phyloP scores from a whole-genome alignment of 2,113 vertebrate genomes.

The Hypomesus transpacificus region DNA sequence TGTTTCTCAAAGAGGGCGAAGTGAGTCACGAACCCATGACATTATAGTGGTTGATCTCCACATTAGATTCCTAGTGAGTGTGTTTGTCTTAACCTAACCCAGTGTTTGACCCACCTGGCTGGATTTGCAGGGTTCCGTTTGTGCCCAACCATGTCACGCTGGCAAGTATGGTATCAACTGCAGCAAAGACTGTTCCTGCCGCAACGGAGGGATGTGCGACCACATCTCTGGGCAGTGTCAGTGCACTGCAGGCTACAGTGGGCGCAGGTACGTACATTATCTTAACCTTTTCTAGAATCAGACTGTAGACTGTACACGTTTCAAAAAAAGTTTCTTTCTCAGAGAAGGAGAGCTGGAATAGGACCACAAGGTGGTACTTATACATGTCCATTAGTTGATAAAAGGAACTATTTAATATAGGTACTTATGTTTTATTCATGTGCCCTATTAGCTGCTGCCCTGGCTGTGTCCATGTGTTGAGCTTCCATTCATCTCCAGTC shows the following conservation, averaged over 20 bases:
- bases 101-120: slow-evolving; percentile 11
- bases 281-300: background rate
- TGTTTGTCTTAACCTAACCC: background rate
- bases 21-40: background rate
- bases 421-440: slow-evolving; percentile 65
- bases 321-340: slow-evolving; percentile 30
- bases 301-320: no score
- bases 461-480: slow-evolving; percentile 52
- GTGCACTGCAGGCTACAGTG: slow-evolving; percentile 88
- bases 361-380: slow-evolving; percentile 36
- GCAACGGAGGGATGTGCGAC: slow-evolving; percentile 93
- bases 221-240: slow-evolving; percentile 89
- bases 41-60: background rate
- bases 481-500: slow-evolving; percentile 49
- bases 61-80: background rate
- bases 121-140: slow-evolving; percentile 85
- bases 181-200: slow-evolving; percentile 93
- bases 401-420: slow-evolving; percentile 50
- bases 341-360: slow-evolving; percentile 35
- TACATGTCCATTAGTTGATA: slow-evolving; percentile 53
- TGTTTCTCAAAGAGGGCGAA: slow-evolving; percentile 1
- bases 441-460: slow-evolving; percentile 46
- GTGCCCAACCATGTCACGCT: slow-evolving; percentile 90
- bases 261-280: slow-evolving; percentile 81
- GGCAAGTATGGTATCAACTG: slow-evolving; percentile 93